Evolutionary conservation across 2,113 vertebrate species (phyloP), one percentile per base, ranked within the genome.

Genomic region (Oncorhynchus kisutch): DNA sequence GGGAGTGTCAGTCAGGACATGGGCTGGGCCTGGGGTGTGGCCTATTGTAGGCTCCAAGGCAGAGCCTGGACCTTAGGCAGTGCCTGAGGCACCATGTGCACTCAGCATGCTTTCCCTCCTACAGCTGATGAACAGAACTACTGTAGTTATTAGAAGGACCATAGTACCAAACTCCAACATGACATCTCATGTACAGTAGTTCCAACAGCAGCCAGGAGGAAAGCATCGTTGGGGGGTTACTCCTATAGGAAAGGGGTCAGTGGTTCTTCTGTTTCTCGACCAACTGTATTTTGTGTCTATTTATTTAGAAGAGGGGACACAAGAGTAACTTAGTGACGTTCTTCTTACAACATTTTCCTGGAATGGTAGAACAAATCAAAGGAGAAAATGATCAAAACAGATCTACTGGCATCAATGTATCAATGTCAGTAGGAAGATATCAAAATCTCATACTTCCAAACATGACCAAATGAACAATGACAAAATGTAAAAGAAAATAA

Each of bases 341-440:
- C 94, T 93, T 95, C 95, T 95, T 94, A 94, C 93, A 94, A 94
- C 93, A 94, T 93, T 93, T 94, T 94, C 93, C 93, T 95, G 93
- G 85, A 92, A 95, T 91, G 92, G 93, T 94, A 94, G 91, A 93
- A 92, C 86, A 92, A 93, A 88, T 89, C 85, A 87, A 90, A 83
- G 86, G 88, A 86, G 78, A 89, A 88, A 90, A 91, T 80, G 88
- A 93, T 90, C 87, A 92, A 92, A 92, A 92, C 85, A 84, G 85
- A 83, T 82, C 88, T 78, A 85, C 86, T 73, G 91, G 88, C 88
- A 78, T 85, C 91, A 89, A 85, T 16, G 85, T 89, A 78, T 85
- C 90, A 89, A 85, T 16, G 85, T 89, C 87, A 73, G 85, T 74
- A 49, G 77, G 86, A 76, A 80, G 70, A 85, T 86, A 86, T 74